Conservation (phyloP, 2,888 invertebrate species). For the Podotricha telesiphe region DNA sequence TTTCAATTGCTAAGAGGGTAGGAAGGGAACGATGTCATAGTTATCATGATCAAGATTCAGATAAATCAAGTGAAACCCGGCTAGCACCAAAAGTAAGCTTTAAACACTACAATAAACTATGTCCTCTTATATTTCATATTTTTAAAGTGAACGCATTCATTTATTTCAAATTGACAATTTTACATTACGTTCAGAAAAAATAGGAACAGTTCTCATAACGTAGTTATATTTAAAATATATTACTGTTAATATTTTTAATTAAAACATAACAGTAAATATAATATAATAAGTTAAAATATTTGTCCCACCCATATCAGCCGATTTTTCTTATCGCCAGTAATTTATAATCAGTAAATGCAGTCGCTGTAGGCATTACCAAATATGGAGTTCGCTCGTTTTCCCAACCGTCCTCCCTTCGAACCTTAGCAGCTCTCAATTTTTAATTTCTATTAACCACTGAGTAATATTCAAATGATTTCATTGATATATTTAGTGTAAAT, state of each 20-base stretch:
- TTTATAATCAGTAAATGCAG: conserved; percentile 66
- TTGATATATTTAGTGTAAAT: conserved; percentile 73
- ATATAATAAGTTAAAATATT: conserved; percentile 31
- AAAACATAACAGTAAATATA: conserved; percentile 28
- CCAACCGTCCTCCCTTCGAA: conserved; percentile 84
- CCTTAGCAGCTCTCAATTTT: conserved; percentile 81
- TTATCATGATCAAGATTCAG: conserved; percentile 60
- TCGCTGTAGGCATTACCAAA: conserved; percentile 86
- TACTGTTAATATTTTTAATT: conserved; percentile 23
- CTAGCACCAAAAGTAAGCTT: conserved; percentile 60
- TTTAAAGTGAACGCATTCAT: conserved; percentile 51
- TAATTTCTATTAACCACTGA: conserved; percentile 70
- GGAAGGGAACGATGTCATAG: conserved; percentile 75
- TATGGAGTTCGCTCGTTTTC: conserved; percentile 87
- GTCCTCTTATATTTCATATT: background rate
- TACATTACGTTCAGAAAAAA: conserved; percentile 65
- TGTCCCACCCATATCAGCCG: background rate
- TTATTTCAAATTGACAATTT: conserved; percentile 46
- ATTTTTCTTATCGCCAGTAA: conserved; percentile 41
- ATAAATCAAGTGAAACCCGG: conserved; percentile 47
- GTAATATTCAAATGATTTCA: conserved; percentile 80
- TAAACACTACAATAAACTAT: conserved; percentile 1
- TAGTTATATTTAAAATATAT: conserved; percentile 47
- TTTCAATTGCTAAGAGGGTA: conserved; percentile 58
- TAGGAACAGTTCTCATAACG: conserved; percentile 46